Base-by-base conservation (phyloP, 2,113 vertebrate species). In the Struthio camelus region DNA sequence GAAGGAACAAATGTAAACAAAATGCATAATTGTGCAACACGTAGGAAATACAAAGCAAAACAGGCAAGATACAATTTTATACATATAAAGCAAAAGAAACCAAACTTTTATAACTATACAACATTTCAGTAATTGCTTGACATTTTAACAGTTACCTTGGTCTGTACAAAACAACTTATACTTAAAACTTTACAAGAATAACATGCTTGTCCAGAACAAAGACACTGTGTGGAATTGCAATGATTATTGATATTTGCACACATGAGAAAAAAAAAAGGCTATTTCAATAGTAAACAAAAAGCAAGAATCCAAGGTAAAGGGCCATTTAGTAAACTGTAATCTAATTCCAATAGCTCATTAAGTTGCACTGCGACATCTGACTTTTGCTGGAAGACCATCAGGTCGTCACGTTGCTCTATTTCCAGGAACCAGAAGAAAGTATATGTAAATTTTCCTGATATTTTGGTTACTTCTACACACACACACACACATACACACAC, bases 1-100 rank as follows among this genome's bases (percentile, higher is more conserved):
- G 98, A 98, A 98, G 98, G 98, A 99, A 98, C 97, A 98, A 99
- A 98, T 98, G 99, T 98, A 98, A 98, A 98, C 98, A 98, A 98
- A 98, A 98, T 65, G 98, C 97, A 86, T 98, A 98, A 98, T 98
- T 98, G 98, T 97, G 98, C 98, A 98, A 99, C 99, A 99, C 98
- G 97, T 98, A 97, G 87, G 97, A 98, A 98, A 98, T 98, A 98
- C 98, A 99, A 98, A 98, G 98, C 96, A 94, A 98, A 98, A 97
- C 98, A 98, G 97, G 98, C 98, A 98, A 98, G 97, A 98, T 98
- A 98, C 97, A 98, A 98, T 97, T 98, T 97, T 98, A 97, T 98
- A 98, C 98, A 98, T 97, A 98, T 96, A 98, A 98, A 98, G 97
- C 97, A 97, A 97, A 98, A 93, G 95, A 97, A 98, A 97, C 88